Evolutionary conservation across 1,140 invertebrate genomes (phyloP).

Genomic region (Amphibalanus amphitrite): DNA sequence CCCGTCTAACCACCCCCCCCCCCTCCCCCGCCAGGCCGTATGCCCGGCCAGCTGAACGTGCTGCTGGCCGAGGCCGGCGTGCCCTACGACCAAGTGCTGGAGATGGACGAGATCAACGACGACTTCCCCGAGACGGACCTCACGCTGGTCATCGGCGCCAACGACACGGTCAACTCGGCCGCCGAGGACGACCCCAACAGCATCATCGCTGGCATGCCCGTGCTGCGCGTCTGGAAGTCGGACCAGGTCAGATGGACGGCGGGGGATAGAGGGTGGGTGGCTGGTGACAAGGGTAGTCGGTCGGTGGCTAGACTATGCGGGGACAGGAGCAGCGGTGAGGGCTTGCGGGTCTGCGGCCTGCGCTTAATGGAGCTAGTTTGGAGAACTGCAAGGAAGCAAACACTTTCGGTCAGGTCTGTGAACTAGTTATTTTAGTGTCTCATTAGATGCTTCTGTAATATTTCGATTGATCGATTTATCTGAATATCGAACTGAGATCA

Average conservation of each 20-base stretch:
- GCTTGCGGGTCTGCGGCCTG: too few species aligned
- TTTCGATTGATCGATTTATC: too few species aligned
- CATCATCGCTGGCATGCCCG: slow-evolving; percentile 84
- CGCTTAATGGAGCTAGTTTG: too few species aligned
- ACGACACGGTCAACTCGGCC: slow-evolving; percentile 82
- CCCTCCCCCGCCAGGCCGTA: slow-evolving; percentile 41
- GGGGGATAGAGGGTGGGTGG: too few species aligned
- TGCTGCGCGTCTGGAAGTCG: slow-evolving; percentile 67
- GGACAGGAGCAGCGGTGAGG: too few species aligned
- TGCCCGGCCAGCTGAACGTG: slow-evolving; percentile 81
- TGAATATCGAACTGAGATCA: too few species aligned
- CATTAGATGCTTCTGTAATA: too few species aligned
- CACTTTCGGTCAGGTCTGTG: too few species aligned
- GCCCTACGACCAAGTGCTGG: slow-evolving; percentile 74
- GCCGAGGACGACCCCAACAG: slow-evolving; percentile 81
- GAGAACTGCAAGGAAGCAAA: too few species aligned
- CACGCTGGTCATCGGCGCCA: slow-evolving; percentile 73
- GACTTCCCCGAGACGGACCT: slow-evolving; percentile 72
- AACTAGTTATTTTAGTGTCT: too few species aligned
- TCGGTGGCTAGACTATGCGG: too few species aligned
- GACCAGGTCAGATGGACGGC: slow-evolving; percentile 40
- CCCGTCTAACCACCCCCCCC: background rate
- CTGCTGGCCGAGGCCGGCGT: slow-evolving; percentile 82
- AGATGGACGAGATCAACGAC: slow-evolving; percentile 88
- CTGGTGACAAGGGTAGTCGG: too few species aligned